A percentile compares a stretch with the other conserved stretches of the same genome.
phyloP scores from a whole-genome alignment of 2,113 vertebrate genomes.

The Syngnathoides biaculeatus region DNA sequence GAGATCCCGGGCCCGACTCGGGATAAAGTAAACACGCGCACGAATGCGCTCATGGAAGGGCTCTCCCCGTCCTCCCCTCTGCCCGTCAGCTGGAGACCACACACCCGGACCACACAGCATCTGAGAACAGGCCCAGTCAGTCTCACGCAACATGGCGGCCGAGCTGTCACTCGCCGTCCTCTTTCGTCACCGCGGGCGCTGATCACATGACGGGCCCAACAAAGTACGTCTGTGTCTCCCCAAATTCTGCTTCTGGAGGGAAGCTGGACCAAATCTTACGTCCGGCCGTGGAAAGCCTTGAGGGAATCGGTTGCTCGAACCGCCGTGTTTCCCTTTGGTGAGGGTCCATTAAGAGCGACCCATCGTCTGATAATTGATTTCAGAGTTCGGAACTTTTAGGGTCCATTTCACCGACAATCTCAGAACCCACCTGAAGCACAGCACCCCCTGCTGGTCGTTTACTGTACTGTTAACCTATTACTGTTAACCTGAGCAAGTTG shows the following conservation, averaged over 20 bases:
- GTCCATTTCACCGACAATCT: background rate
- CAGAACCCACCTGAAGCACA: slow-evolving; percentile 14
- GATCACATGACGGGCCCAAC: slow-evolving; percentile 19
- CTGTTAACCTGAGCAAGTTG: background rate
- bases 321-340: background rate
- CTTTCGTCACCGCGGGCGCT: slow-evolving; percentile 23
- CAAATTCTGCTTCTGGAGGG: background rate
- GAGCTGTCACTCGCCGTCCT: slow-evolving; percentile 50
- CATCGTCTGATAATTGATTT: slow-evolving; percentile 1
- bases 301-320: background rate
- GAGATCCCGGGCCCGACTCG: slow-evolving; percentile 47
- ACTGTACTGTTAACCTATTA: too few species aligned
- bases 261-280: background rate
- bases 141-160: slow-evolving; percentile 56
- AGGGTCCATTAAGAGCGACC: slow-evolving; percentile 4
- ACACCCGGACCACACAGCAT: slow-evolving; percentile 74
- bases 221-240: slow-evolving; percentile 16
- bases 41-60: slow-evolving; percentile 26
- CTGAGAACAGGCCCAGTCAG: slow-evolving; percentile 54
- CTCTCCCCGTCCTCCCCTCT: slow-evolving; percentile 46
- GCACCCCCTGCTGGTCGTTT: slow-evolving; percentile 54
- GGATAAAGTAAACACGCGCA: slow-evolving; percentile 61
- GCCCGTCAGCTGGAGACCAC: slow-evolving; percentile 69
- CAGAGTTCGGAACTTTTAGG: background rate
- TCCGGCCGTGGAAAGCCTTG: background rate